A percentile compares a stretch with the other conserved stretches of the same genome.
Conservation (phyloP, 2,888 invertebrate species). For the Molorchus minor region DNA sequence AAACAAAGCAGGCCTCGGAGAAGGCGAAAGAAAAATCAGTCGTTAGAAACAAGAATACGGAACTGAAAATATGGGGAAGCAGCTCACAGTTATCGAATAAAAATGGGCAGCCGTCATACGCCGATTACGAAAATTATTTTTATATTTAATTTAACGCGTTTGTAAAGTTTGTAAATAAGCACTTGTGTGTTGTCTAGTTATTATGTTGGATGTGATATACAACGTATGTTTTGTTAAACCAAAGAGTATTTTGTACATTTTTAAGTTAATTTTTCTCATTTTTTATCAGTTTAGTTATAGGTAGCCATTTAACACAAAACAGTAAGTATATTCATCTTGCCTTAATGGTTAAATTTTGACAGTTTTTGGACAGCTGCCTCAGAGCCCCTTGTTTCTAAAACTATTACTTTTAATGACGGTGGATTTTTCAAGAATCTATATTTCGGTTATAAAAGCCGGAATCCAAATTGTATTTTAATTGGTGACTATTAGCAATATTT, state of each 20-base stretch:
- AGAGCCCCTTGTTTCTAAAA: too few species aligned
- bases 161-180: conserved; percentile 38
- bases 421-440: too few species aligned
- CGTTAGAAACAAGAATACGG: conserved; percentile 48
- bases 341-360: too few species aligned
- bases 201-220: conserved; percentile 38
- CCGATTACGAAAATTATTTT: conserved; percentile 74
- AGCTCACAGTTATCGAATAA: conserved; percentile 46
- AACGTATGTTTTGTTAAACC: conserved; percentile 29
- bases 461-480: too few species aligned
- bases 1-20: conserved; percentile 24
- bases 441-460: too few species aligned
- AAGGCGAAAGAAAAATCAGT: conserved; percentile 42
- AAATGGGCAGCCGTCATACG: conserved; percentile 63
- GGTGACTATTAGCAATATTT: too few species aligned
- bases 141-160: conserved; percentile 58
- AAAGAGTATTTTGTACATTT: conserved; percentile 32
- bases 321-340: conserved; percentile 8
- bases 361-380: too few species aligned
- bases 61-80: conserved; percentile 52
- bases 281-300: conserved; percentile 6
- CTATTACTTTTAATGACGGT: too few species aligned
- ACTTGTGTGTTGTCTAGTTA: conserved; percentile 33
- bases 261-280: conserved; percentile 16
- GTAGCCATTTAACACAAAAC: neutral